A percentile compares a stretch with the other conserved stretches of the same genome.
Conservation (phyloP, 2,888 invertebrate species). For the Blastobasis adustella region DNA sequence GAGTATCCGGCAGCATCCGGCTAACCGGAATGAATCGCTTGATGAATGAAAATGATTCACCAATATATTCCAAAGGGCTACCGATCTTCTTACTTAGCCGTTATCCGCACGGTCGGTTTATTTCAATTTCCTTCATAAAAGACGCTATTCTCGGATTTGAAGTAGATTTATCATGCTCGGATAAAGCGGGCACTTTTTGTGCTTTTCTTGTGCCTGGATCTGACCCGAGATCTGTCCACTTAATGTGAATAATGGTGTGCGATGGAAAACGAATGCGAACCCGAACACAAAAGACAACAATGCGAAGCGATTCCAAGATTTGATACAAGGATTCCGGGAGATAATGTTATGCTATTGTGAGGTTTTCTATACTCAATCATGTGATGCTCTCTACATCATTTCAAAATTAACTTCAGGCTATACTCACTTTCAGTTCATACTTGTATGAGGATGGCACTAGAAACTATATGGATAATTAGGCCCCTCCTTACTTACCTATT, state of each 20-base stretch:
- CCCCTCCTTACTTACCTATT: no score
- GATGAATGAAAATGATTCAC: constrained; percentile 71
- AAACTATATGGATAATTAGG: no score
- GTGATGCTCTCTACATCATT: background rate
- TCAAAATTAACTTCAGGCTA: no score
- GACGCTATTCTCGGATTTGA: constrained; percentile 76
- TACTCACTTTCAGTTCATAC: no score
- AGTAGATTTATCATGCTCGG: constrained; percentile 76
- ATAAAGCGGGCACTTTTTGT: constrained; percentile 76
- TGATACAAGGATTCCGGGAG: constrained; percentile 65
- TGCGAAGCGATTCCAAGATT: constrained; percentile 68
- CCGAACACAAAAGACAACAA: constrained; percentile 73
- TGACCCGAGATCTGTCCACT: constrained; percentile 76
- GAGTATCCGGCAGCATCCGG: no score
- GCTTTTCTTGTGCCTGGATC: constrained; percentile 74
- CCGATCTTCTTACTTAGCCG: constrained; percentile 72
- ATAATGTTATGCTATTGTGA: constrained; percentile 45
- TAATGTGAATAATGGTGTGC: constrained; percentile 75
- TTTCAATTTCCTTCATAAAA: constrained; percentile 76
- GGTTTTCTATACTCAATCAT: constrained; percentile 19
- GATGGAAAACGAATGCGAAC: constrained; percentile 73
- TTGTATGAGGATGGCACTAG: no score
- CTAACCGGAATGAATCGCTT: constrained; percentile 23
- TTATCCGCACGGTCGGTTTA: constrained; percentile 76
- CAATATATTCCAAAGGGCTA: constrained; percentile 71